Evolutionary conservation across 2,888 invertebrate genomes (phyloP).

Genomic region (Torymus tubicola): DNA sequence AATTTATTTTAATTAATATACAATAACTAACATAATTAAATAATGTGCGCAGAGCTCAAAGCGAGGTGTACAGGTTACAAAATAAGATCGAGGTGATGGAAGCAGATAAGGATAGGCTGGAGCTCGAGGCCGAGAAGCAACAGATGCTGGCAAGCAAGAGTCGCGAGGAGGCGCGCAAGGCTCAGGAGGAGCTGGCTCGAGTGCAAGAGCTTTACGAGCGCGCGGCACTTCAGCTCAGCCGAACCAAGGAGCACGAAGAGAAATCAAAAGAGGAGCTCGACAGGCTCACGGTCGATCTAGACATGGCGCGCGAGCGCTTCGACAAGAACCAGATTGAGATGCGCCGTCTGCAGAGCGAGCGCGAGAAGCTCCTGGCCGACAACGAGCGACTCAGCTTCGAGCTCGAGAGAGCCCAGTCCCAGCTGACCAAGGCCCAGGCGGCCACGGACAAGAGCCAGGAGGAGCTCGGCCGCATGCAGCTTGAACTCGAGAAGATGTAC

Average conservation of each 20-base stretch:
- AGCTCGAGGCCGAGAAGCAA: constrained; percentile 91
- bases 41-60: constrained; percentile 83
- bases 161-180: constrained; percentile 90
- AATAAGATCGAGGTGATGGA: constrained; percentile 92
- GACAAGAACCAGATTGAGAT: constrained; percentile 92
- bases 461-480: constrained; percentile 89
- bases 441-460: constrained; percentile 93
- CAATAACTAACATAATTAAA: too few species aligned
- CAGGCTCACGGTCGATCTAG: constrained; percentile 86
- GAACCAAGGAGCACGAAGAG: constrained; percentile 93
- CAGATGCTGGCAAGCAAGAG: constrained; percentile 87
- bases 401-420: constrained; percentile 90
- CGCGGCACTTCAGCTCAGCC: constrained; percentile 88
- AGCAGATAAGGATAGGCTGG: constrained; percentile 90
- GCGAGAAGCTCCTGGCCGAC: constrained; percentile 91
- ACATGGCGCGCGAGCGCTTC: constrained; percentile 91
- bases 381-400: constrained; percentile 91
- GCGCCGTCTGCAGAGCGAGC: constrained; percentile 88
- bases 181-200: constrained; percentile 90
- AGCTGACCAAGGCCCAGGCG: constrained; percentile 89
- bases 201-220: constrained; percentile 94
- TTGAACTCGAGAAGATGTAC: constrained; percentile 93
- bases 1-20: too few species aligned
- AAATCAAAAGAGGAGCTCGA: constrained; percentile 92
- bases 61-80: constrained; percentile 92